Conservation (phyloP, 35 echinoderm and acorn worm genomes). For the Ptychodera flava region DNA sequence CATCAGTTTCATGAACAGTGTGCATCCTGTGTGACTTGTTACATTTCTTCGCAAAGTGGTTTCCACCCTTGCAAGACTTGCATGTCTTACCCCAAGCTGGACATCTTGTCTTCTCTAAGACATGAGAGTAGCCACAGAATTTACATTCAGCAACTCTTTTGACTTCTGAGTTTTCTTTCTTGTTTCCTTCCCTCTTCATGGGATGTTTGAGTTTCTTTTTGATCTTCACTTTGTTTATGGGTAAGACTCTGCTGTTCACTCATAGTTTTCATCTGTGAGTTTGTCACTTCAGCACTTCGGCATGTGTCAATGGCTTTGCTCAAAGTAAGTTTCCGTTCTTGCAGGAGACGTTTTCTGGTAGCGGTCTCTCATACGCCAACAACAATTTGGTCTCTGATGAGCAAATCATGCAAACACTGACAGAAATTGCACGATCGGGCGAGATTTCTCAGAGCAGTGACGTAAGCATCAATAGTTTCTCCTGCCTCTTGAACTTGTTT, state of each 20-base stretch:
- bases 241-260: neutral
- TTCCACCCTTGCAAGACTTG: constrained; percentile 4
- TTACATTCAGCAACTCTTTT: constrained; percentile 47
- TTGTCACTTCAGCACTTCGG: constrained; percentile 18
- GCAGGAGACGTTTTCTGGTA: constrained; percentile 22
- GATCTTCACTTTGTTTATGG: neutral
- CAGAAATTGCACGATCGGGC: constrained; percentile 47
- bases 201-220: neutral
- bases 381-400: constrained; percentile 23
- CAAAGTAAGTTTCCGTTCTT: constrained; percentile 21
- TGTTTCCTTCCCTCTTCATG: neutral
- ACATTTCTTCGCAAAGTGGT: constrained; percentile 27
- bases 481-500: constrained; percentile 29
- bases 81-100: constrained; percentile 34
- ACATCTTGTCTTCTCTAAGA: constrained; percentile 28
- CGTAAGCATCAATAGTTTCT: constrained; percentile 43
- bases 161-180: neutral
- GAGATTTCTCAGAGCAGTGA: constrained; percentile 26
- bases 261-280: neutral
- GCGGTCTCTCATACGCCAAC: neutral
- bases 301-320: constrained; percentile 16
- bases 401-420: neutral
- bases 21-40: neutral
- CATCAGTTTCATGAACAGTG: constrained; percentile 1
- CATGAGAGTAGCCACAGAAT: constrained; percentile 40